Evolutionary conservation across 2,888 invertebrate genomes (phyloP).

Genomic region (Cecidostiba fungosa): DNA sequence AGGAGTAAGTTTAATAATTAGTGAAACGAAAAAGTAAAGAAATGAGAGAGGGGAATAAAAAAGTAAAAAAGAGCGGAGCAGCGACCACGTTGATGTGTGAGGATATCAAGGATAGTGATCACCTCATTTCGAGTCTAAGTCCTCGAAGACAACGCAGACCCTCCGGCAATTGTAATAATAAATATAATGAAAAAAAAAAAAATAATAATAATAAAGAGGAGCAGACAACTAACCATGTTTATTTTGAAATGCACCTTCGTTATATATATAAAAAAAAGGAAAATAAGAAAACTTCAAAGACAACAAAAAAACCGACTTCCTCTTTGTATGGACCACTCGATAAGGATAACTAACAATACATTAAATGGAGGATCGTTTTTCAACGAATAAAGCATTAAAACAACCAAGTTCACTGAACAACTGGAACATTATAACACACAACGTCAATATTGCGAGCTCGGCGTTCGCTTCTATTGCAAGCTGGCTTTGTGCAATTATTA

Average conservation of each 20-base stretch:
- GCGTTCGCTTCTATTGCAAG: constrained; percentile 59
- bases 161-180: constrained; percentile 71
- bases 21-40: constrained; percentile 62
- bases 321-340: constrained; percentile 64
- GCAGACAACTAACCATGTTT: constrained; percentile 64
- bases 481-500: constrained; percentile 29
- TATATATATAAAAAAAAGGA: constrained; percentile 35
- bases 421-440: constrained; percentile 64
- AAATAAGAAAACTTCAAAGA: constrained; percentile 43
- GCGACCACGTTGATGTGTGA: constrained; percentile 77
- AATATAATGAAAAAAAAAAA: constrained; percentile 64
- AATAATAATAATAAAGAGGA: constrained; percentile 62
- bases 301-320: constrained; percentile 65
- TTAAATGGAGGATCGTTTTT: constrained; percentile 67
- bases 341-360: constrained; percentile 58
- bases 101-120: constrained; percentile 74
- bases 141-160: constrained; percentile 72
- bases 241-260: constrained; percentile 65
- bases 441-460: constrained; percentile 58
- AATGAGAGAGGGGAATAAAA: constrained; percentile 44
- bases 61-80: constrained; percentile 68
- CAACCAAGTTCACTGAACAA: constrained; percentile 64
- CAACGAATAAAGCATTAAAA: constrained; percentile 64
- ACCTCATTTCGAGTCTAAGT: constrained; percentile 75
- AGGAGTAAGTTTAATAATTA: constrained; percentile 67